phyloP scores from a whole-genome alignment of 2,113 vertebrate species.

The Charadrius vociferus region DNA sequence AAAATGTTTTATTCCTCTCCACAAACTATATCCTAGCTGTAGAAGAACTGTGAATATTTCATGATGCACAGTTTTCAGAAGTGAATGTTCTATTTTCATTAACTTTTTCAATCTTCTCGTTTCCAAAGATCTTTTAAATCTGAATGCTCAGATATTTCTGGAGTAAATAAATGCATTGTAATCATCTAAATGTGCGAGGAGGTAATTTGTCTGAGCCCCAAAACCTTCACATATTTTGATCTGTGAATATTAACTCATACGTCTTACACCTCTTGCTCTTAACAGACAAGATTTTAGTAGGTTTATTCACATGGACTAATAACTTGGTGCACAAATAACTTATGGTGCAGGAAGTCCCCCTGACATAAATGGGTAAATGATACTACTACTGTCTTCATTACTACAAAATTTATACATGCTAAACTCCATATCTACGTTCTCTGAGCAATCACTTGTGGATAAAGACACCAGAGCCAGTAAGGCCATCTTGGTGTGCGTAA shows the following conservation, averaged over 20 bases:
- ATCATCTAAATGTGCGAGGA: neutral
- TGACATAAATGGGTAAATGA: neutral
- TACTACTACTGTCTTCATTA: neutral
- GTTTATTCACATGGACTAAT: neutral
- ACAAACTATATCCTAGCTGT: neutral
- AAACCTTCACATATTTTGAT: neutral
- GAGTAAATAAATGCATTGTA: neutral
- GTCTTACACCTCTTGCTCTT: neutral
- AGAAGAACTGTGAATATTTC: slow-evolving; percentile 25
- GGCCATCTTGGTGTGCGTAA: neutral
- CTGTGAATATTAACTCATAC: neutral
- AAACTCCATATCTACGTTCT: neutral
- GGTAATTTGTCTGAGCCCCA: neutral
- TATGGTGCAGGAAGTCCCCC: neutral
- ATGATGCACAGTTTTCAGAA: neutral
- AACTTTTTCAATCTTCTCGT: neutral
- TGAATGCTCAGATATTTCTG: neutral
- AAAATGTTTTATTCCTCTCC: neutral
- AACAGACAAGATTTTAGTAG: neutral
- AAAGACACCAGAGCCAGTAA: neutral
- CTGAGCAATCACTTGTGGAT: neutral
- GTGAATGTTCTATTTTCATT: neutral
- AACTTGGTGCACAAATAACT: neutral
- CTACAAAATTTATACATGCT: neutral
- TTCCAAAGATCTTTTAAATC: neutral